Evolutionary conservation across 2,888 invertebrate genomes (phyloP).

Genomic region (Drosophila kanekoi): DNA sequence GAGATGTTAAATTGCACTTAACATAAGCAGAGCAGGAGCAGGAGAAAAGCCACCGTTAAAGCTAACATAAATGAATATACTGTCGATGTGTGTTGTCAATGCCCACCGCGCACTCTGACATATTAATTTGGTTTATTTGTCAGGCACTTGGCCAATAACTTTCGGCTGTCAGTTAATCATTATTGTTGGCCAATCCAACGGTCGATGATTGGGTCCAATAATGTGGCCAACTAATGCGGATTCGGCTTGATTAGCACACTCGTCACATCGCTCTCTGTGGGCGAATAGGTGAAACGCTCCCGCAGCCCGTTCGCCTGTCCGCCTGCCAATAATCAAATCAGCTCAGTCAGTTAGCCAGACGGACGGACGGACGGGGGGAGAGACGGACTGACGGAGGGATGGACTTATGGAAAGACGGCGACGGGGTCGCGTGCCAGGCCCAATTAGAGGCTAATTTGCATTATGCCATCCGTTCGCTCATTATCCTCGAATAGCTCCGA

Average conservation of each 20-base stretch:
- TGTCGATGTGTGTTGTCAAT: neutral
- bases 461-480: slow-evolving; percentile 57
- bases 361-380: neutral
- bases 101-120: too few relatives aligned
- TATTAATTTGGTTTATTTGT: slow-evolving; percentile 9
- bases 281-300: slow-evolving; percentile 6
- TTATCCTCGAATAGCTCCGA: slow-evolving; percentile 54
- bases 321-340: slow-evolving; percentile 66
- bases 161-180: slow-evolving; percentile 41
- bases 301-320: neutral
- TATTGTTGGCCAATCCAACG: neutral
- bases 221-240: slow-evolving; percentile 32
- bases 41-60: neutral
- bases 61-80: neutral
- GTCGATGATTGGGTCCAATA: slow-evolving; percentile 2
- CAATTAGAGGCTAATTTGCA: slow-evolving; percentile 72
- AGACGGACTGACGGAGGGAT: neutral
- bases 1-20: too few relatives aligned
- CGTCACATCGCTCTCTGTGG: slow-evolving; percentile 30
- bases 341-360: slow-evolving; percentile 12
- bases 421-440: slow-evolving; percentile 57
- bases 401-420: neutral
- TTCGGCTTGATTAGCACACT: slow-evolving; percentile 44
- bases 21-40: too few relatives aligned
- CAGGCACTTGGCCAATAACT: slow-evolving; percentile 14